Evolutionary conservation across 2,888 invertebrate genomes (phyloP), one percentile per base, ranked within the genome.

Genomic region (Silvanus unidentatus): DNA sequence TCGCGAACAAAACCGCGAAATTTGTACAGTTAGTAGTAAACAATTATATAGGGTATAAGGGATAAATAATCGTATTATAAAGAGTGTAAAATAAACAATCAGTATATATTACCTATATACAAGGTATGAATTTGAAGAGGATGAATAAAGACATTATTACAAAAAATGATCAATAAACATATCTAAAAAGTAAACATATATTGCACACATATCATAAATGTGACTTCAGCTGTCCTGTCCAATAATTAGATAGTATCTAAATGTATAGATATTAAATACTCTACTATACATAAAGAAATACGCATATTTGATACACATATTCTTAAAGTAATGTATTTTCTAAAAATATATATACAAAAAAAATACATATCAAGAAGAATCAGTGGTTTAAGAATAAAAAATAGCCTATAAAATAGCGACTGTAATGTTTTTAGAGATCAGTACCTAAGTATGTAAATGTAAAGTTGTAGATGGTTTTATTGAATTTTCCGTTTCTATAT

Each of bases 171-270:
- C 41, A 45, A 39, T 32, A 48, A 45, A 53, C 47, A 51, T 54
- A 50, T 56, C 47, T 53, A 8, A 48, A 60, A 63, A 60, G 53
- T 62, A 55, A 60, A 64, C 63, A 66, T 65, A 68, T 67, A 68
- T n/a, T n/a, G n/a, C 60, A 65, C 62, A 66, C 66, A 68, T 67
- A 68, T 68, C 66, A 64, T 65, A 55, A 62, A 63, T 65, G 65
- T 67, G 65, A 66, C 68, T 66, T 68, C 64, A 66, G 66, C 66
- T 69, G 65, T 68, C 66, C 68, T 69, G 70, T 70, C 69, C 69
- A 70, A 69, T 68, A 68, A 66, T 54, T 63, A 65, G 58, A 55
- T 64, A 64, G 59, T 57, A 47, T 53, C 12, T 54, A 54, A 56
- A 52, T 60, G 52, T 55, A 58, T 50, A 53, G n/a, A n/a, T n/a